Conservation (phyloP, 2,888 invertebrate species). For the Zygaena filipendulae region DNA sequence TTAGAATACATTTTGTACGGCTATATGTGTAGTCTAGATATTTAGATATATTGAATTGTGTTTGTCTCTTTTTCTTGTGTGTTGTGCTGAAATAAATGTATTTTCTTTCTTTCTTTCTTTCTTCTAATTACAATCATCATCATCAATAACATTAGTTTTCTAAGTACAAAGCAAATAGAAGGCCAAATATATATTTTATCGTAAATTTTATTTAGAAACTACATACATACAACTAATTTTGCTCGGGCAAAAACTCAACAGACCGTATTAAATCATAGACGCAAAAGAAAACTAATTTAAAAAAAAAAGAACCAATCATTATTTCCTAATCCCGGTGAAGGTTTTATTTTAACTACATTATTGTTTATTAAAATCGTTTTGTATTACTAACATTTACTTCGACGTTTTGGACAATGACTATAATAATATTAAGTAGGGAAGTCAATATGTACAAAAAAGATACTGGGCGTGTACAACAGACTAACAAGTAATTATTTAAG, state of each 20-base stretch:
- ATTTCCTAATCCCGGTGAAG: constrained; percentile 20
- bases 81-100: too few relatives aligned
- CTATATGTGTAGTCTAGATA: too few relatives aligned
- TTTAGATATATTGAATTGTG: too few relatives aligned
- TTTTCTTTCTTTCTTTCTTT: too few relatives aligned
- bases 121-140: too few relatives aligned
- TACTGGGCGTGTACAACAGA: constrained; percentile 14
- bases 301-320: constrained; percentile 19
- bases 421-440: constrained; percentile 18
- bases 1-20: too few relatives aligned
- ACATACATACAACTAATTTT: constrained; percentile 29
- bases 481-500: too few relatives aligned
- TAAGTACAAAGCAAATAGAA: constrained; percentile 53
- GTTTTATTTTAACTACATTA: constrained; percentile 14
- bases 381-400: constrained; percentile 14
- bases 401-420: constrained; percentile 41
- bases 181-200: constrained; percentile 23
- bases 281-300: constrained; percentile 20
- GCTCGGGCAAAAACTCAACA: too few relatives aligned
- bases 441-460: constrained; percentile 41
- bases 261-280: too few relatives aligned
- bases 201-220: constrained; percentile 29
- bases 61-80: too few relatives aligned
- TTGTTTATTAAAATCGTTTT: too few relatives aligned
- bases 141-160: constrained; percentile 24